Conservation (phyloP, 1,140 invertebrate genomes). For the Anoplolepis gracilipes region DNA sequence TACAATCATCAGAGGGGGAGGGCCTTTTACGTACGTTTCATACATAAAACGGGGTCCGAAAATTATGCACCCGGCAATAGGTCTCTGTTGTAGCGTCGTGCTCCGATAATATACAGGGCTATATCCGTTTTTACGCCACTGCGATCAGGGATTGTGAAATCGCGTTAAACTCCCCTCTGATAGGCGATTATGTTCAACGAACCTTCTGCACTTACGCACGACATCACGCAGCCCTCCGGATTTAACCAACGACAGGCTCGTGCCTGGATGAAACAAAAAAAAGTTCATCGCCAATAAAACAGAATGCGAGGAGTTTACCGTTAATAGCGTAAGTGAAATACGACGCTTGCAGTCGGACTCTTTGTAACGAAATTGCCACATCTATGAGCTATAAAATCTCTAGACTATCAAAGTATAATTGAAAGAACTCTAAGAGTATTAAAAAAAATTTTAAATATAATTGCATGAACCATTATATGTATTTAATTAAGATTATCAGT, state of each 20-base stretch:
- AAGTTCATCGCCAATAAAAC: conserved; percentile 61
- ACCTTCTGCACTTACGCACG: conserved; percentile 63
- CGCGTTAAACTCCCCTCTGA: conserved; percentile 72
- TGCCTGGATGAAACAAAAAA: conserved; percentile 61
- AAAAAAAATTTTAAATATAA: background rate
- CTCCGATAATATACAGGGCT: conserved; percentile 51
- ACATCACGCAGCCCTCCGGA: conserved; percentile 55
- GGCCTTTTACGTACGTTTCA: conserved; percentile 17
- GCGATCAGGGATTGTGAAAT: conserved; percentile 69
- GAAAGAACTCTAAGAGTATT: background rate
- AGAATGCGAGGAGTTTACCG: conserved; percentile 25
- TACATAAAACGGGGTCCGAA: conserved; percentile 33
- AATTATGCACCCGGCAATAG: conserved; percentile 68
- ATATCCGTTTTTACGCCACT: conserved; percentile 68
- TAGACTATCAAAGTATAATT: background rate
- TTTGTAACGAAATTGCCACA: background rate
- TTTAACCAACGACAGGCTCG: conserved; percentile 61
- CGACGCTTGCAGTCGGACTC: conserved; percentile 1
- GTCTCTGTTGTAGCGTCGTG: conserved; percentile 51
- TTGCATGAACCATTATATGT: background rate
- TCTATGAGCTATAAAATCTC: conserved; percentile 9
- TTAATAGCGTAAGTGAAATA: conserved; percentile 55
- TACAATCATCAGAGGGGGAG: background rate
- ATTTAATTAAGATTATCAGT: background rate
- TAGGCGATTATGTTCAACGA: conserved; percentile 72